A percentile compares a stretch with the other conserved stretches of the same genome.
Conservation (phyloP, 2,113 vertebrate species). For the Elanus axillaris region DNA sequence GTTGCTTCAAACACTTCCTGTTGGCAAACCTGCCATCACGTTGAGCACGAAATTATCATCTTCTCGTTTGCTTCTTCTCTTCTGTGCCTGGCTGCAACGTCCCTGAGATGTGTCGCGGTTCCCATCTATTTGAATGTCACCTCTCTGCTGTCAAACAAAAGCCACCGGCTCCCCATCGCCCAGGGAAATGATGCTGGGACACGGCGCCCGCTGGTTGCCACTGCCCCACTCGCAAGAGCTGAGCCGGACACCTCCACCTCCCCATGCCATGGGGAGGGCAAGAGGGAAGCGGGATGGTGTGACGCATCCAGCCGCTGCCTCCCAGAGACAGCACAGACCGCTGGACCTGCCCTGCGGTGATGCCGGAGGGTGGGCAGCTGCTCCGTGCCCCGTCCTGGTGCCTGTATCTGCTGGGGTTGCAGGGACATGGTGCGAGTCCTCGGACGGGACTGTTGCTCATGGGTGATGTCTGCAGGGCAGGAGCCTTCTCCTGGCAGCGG, state of each 20-base stretch:
- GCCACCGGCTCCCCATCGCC: not conserved
- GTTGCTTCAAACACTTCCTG: not conserved
- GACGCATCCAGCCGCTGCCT: rapidly evolving
- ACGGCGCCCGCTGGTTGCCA: not conserved
- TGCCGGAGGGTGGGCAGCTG: rapidly evolving
- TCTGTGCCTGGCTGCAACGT: rapidly evolving
- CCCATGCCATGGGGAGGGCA: rapidly evolving
- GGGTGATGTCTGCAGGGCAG: not conserved
- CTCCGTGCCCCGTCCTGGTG: not conserved
- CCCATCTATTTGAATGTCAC: rapidly evolving
- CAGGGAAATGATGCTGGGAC: rapidly evolving
- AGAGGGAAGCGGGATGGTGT: not conserved
- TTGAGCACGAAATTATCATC: rapidly evolving
- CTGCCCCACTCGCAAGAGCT: not conserved
- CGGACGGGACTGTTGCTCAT: rapidly evolving
- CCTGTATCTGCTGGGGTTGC: not conserved
- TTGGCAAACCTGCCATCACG: rapidly evolving
- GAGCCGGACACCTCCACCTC: not conserved
- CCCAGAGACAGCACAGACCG: not conserved
- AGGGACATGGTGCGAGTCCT: rapidly evolving
- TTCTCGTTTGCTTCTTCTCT: not conserved
- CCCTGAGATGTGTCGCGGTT: not conserved
- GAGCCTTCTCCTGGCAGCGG: not conserved
- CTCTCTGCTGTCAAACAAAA: not conserved
- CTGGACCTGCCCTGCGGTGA: not conserved